Evolutionary conservation across 2,113 vertebrate genomes (phyloP).

Genomic region (Ranitomeya imitator): DNA sequence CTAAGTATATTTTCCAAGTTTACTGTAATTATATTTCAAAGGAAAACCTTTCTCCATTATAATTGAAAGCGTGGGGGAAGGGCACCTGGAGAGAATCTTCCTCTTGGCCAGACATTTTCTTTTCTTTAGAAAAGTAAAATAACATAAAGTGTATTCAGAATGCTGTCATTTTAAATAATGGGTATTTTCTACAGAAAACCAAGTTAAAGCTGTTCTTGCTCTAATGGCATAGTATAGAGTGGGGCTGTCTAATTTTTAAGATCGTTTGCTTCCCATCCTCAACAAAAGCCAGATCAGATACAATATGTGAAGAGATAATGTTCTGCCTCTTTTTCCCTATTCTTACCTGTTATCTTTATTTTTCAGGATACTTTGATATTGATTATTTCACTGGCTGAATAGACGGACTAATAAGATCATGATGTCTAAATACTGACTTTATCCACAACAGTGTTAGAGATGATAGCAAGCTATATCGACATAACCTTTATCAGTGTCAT

Average conservation of each 20-base stretch:
- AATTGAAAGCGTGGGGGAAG: too few relatives aligned
- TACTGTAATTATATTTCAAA: too few relatives aligned
- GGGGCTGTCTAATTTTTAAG: not conserved
- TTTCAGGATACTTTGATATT: conserved; percentile 42
- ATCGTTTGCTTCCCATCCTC: not conserved
- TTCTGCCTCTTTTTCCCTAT: conserved; percentile 7
- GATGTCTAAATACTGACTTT: conserved; percentile 48
- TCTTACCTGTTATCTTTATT: conserved; percentile 42
- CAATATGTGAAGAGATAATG: conserved; percentile 18
- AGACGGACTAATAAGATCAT: conserved; percentile 40
- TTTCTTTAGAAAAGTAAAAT: not conserved
- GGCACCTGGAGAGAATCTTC: too few relatives aligned
- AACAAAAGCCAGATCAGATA: conserved; percentile 30
- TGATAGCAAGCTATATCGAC: conserved; percentile 36
- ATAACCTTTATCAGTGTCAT: conserved; percentile 44
- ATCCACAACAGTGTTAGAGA: conserved; percentile 33
- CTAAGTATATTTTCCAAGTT: too few relatives aligned
- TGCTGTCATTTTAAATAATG: not conserved
- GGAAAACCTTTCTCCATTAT: too few relatives aligned
- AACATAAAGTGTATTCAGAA: not conserved
- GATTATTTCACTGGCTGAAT: conserved; percentile 40
- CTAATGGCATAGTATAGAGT: not conserved
- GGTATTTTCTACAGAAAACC: not conserved
- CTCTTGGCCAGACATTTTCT: too few relatives aligned
- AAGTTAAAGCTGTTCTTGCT: not conserved